A percentile compares a stretch with the other conserved stretches of the same genome.
Evolutionary conservation across 2,113 vertebrate species (phyloP).

Genomic region (Saimiri boliviensis): DNA sequence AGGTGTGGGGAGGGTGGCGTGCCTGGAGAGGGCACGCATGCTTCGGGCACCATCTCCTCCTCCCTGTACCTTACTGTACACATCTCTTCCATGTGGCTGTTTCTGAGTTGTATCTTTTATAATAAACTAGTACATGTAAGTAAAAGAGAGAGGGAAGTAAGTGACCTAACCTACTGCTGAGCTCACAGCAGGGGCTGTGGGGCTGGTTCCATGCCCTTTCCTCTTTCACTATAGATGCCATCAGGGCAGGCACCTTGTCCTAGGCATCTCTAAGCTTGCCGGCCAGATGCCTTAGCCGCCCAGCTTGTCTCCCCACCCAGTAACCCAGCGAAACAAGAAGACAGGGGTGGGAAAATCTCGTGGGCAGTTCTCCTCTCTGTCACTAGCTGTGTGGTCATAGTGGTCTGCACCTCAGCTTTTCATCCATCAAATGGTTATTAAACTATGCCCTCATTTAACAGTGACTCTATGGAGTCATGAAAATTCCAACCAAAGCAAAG

Average conservation of each 20-base stretch:
- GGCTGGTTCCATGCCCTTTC: neutral
- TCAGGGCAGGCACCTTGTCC: no score
- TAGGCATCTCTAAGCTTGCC: neutral
- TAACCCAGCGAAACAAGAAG: neutral
- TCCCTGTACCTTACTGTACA: neutral
- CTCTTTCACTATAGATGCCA: rapidly evolving
- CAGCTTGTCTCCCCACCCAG: neutral
- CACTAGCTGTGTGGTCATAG: neutral
- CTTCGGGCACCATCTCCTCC: neutral
- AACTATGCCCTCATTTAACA: neutral
- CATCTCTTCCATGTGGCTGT: neutral
- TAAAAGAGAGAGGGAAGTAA: neutral
- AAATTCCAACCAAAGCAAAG: neutral
- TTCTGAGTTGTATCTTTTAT: neutral
- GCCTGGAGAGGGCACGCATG: neutral
- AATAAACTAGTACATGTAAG: neutral
- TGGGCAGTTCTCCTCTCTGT: neutral
- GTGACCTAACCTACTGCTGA: neutral
- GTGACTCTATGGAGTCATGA: rapidly evolving
- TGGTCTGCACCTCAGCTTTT: neutral
- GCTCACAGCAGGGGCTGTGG: neutral
- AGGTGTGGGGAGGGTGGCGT: neutral
- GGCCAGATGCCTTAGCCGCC: neutral
- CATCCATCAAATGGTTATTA: neutral
- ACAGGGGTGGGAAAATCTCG: neutral